Conservation (phyloP, 2,113 vertebrate genomes). For the Mormyrus lacerda region DNA sequence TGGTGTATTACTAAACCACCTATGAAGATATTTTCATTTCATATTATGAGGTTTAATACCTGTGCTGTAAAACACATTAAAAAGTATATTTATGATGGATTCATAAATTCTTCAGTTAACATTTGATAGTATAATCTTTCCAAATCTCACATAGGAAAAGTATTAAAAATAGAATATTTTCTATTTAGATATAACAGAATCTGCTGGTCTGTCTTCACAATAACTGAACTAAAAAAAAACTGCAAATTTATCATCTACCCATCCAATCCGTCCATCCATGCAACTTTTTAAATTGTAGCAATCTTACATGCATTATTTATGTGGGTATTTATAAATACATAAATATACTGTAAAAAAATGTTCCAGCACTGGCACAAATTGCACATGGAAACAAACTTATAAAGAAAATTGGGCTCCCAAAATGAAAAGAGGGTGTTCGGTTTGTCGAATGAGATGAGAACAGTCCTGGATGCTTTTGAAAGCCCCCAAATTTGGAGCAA, state of each 20-base stretch:
- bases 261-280: background rate
- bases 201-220: background rate
- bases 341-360: background rate
- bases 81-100: background rate
- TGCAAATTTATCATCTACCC: background rate
- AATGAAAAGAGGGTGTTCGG: background rate
- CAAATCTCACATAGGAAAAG: background rate
- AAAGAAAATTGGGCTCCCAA: background rate
- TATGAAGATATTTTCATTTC: background rate
- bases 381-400: background rate
- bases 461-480: background rate
- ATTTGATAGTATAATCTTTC: background rate
- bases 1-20: background rate
- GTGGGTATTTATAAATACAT: background rate
- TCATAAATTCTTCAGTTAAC: background rate
- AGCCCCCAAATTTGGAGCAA: background rate
- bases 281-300: background rate
- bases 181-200: background rate
- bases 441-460: background rate
- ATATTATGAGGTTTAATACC: background rate
- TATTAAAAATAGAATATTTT: background rate
- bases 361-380: background rate
- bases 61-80: background rate
- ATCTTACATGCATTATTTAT: background rate
- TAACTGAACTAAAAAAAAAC: background rate